phyloP scores from a whole-genome alignment of 2,888 invertebrate species.

The Heliconius sara region DNA sequence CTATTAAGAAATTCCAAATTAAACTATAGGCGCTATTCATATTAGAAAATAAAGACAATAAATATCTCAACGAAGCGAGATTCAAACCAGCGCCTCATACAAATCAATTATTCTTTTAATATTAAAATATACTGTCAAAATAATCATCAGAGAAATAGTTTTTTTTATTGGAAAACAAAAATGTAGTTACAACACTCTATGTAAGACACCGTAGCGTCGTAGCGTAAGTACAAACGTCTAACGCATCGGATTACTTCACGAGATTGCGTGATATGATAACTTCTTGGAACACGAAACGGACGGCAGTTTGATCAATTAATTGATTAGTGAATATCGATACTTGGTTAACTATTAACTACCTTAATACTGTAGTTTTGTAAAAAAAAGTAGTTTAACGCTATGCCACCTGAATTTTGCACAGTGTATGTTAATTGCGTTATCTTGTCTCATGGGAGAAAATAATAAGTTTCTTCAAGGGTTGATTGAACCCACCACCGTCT shows the following conservation, averaged over 20 bases:
- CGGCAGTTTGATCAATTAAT: conserved; percentile 34
- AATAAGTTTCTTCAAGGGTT: too few species aligned
- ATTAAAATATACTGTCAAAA: background rate
- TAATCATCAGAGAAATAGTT: background rate
- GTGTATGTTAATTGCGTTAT: too few species aligned
- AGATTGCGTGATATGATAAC: conserved; percentile 62
- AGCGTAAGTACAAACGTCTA: conserved; percentile 9
- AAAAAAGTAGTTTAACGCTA: background rate
- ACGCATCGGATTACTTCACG: conserved; percentile 58
- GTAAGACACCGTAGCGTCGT: conserved; percentile 30
- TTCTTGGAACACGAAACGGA: conserved; percentile 44
- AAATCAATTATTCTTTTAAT: too few species aligned
- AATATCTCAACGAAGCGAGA: background rate
- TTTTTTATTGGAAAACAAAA: background rate
- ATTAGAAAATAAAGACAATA: background rate
- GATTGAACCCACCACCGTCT: too few species aligned
- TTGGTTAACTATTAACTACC: background rate
- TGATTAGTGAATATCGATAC: conserved; percentile 25
- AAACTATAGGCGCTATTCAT: background rate
- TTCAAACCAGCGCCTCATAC: background rate
- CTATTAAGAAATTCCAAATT: too few species aligned
- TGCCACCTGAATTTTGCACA: too few species aligned
- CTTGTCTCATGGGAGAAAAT: too few species aligned
- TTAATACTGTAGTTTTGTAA: background rate
- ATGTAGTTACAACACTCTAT: conserved; percentile 39